Conservation (phyloP, 1,140 invertebrate species). For the Atopsyche davidsoni region DNA sequence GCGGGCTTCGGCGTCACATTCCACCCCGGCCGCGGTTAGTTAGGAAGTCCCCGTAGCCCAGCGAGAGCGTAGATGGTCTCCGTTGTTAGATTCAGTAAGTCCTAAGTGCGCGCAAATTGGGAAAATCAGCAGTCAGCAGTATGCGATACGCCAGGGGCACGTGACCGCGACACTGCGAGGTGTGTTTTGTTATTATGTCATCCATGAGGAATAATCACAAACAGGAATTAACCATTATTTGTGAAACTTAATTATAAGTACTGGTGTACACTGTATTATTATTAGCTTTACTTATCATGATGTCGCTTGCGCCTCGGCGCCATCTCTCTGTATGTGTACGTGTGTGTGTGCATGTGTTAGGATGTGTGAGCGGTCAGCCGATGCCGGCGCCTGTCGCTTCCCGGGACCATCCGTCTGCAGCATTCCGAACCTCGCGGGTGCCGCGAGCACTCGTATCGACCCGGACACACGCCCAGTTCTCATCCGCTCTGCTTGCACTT, state of each 20-base stretch:
- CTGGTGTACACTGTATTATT: slow-evolving; percentile 30
- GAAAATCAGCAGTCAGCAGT: slow-evolving; percentile 5
- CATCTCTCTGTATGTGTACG: slow-evolving; percentile 26
- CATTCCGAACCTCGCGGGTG: too few species aligned
- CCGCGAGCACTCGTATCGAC: slow-evolving; percentile 1
- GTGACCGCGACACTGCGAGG: too few species aligned
- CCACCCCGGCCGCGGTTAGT: background rate
- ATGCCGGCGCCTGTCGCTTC: slow-evolving; percentile 14
- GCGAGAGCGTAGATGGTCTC: too few species aligned
- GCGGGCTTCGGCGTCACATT: background rate
- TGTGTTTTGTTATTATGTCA: too few species aligned
- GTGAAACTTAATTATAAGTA: slow-evolving; percentile 29
- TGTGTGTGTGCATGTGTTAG: slow-evolving; percentile 23
- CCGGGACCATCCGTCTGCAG: too few species aligned
- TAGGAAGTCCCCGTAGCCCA: too few species aligned
- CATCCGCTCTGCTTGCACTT: background rate
- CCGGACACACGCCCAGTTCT: background rate
- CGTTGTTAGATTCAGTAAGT: background rate
- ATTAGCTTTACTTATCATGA: slow-evolving; percentile 28
- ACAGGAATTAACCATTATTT: slow-evolving; percentile 24
- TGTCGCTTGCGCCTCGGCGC: slow-evolving; percentile 28
- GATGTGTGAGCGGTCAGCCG: slow-evolving; percentile 18
- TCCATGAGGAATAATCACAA: slow-evolving; percentile 18
- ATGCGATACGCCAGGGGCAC: too few species aligned
- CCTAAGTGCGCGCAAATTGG: background rate